Percentiles rank a stretch among this genome's conserved stretches.
Conservation (phyloP, 2,888 invertebrate species). For the Acanthococcus lagerstroemiae region DNA sequence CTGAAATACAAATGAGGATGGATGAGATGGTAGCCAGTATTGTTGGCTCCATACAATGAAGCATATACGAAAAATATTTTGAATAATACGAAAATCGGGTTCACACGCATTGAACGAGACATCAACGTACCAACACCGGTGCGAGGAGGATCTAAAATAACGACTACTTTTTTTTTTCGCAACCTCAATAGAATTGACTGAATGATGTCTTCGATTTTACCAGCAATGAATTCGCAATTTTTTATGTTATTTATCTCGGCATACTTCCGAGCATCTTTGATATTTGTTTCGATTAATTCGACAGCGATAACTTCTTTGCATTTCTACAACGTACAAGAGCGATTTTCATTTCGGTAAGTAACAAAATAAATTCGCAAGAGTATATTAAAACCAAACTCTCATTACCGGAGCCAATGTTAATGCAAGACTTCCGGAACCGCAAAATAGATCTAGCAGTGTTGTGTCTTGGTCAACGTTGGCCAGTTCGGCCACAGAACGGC, state of each 20-base stretch:
- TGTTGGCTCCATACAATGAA: too few relatives aligned
- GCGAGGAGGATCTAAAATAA: conserved; percentile 53
- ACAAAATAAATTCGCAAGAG: not conserved
- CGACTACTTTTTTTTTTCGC: conserved; percentile 42
- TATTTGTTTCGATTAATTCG: conserved; percentile 48
- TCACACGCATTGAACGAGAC: not conserved
- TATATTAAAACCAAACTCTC: not conserved
- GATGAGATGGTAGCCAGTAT: too few relatives aligned
- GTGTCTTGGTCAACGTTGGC: conserved; percentile 41
- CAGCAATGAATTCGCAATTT: conserved; percentile 47
- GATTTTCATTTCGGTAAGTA: not conserved
- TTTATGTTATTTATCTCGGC: conserved; percentile 46
- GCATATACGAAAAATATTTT: not conserved
- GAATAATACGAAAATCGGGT: not conserved
- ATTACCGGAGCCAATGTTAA: conserved; percentile 43
- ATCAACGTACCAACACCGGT: conserved; percentile 45
- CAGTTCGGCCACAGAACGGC: conserved; percentile 45
- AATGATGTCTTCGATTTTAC: conserved; percentile 50
- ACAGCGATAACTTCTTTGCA: conserved; percentile 47
- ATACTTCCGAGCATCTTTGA: conserved; percentile 50
- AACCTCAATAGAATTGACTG: conserved; percentile 39
- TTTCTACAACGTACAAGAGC: conserved; percentile 34
- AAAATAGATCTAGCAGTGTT: conserved; percentile 52
- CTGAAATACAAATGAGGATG: conserved; percentile 35
- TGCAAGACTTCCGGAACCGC: conserved; percentile 53